Percentiles rank a stretch among this genome's conserved stretches.
Evolutionary conservation across 2,797 vertebrate species (phyloP).

Genomic region (Antennarius maculatus): DNA sequence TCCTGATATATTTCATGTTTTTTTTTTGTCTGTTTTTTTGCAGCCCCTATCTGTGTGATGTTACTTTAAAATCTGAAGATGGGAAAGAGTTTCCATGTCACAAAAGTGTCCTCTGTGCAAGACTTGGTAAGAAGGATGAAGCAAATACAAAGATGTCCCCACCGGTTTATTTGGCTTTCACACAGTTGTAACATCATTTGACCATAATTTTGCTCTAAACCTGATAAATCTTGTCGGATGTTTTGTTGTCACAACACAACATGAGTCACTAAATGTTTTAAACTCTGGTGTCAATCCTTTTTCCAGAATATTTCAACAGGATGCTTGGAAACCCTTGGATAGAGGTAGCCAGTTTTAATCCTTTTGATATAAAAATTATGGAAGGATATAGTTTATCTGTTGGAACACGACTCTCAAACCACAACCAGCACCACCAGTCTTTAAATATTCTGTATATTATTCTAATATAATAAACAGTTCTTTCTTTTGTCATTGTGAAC

Average conservation of each 20-base stretch:
- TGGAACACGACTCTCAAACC: too few relatives aligned
- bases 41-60: conserved; percentile 92
- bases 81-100: conserved; percentile 96
- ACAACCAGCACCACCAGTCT: too few relatives aligned
- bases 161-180: neutral
- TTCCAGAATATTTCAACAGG: conserved; percentile 94
- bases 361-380: too few relatives aligned
- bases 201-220: too few relatives aligned
- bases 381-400: too few relatives aligned
- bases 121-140: conserved; percentile 85
- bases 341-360: conserved; percentile 83
- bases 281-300: conserved; percentile 15
- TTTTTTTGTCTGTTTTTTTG: conserved; percentile 31
- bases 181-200: too few relatives aligned
- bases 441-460: too few relatives aligned
- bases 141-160: neutral
- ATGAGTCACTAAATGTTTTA: neutral
- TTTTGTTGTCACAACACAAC: neutral
- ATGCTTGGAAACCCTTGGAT: conserved; percentile 98
- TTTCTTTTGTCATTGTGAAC: too few relatives aligned
- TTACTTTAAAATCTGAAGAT: conserved; percentile 93
- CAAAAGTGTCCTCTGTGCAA: conserved; percentile 95
- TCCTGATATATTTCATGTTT: neutral
- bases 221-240: neutral
- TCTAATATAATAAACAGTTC: too few relatives aligned